Conservation (phyloP, 2,113 vertebrate genomes). For the Jacana jacana region DNA sequence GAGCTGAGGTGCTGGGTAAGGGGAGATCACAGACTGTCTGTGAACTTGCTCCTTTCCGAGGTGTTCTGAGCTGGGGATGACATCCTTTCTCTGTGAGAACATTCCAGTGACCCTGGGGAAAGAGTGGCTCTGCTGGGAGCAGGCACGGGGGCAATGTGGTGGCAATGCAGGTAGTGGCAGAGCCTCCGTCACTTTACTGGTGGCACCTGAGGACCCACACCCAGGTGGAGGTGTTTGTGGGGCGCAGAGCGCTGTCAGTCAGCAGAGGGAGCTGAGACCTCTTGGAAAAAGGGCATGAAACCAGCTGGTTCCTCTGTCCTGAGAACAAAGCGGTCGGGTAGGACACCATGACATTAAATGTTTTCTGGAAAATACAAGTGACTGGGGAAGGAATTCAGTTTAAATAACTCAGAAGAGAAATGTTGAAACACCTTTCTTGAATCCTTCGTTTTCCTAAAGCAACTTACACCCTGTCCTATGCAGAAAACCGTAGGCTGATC, state of each 20-base stretch:
- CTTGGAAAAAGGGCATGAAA: neutral
- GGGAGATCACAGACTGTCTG: fast-evolving
- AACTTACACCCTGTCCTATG: neutral
- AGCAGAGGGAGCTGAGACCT: neutral
- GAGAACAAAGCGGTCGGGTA: no score
- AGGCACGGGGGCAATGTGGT: neutral
- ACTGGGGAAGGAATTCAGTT: neutral
- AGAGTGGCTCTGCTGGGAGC: neutral
- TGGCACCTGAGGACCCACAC: no score
- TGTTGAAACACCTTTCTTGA: neutral
- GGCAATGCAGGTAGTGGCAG: neutral
- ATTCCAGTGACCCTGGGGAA: neutral
- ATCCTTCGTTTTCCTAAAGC: neutral
- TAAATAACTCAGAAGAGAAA: neutral
- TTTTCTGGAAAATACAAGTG: neutral
- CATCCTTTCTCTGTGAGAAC: no score
- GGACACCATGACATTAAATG: no score
- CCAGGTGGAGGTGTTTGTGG: no score
- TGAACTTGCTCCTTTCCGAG: neutral
- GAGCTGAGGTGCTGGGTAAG: neutral
- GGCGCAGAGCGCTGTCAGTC: neutral
- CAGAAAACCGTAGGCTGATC: neutral
- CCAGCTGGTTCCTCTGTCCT: fast-evolving
- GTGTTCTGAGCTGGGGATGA: neutral
- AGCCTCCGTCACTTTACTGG: no score